Evolutionary conservation across 2,113 vertebrate genomes (phyloP).

Genomic region (Labeo catla): DNA sequence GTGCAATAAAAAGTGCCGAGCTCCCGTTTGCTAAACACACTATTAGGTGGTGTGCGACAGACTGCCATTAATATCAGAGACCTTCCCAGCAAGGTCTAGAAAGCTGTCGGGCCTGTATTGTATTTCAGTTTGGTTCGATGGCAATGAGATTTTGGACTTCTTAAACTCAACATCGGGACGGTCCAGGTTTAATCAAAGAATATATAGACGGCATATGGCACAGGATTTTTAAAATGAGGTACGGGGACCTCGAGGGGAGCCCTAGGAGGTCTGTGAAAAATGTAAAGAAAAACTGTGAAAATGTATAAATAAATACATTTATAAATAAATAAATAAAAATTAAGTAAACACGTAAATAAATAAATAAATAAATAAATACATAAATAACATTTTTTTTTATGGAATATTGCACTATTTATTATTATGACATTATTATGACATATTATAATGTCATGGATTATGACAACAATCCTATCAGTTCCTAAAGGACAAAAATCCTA

Average conservation of each 20-base stretch:
- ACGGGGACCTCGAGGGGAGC: neutral
- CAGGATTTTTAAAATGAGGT: neutral
- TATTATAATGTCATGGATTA: too few relatives aligned
- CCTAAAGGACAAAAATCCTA: too few relatives aligned
- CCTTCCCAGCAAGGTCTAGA: conserved; percentile 43
- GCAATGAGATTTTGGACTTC: neutral
- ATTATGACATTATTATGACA: too few relatives aligned
- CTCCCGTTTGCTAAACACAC: conserved; percentile 55
- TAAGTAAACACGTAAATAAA: too few relatives aligned
- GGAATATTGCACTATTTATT: too few relatives aligned
- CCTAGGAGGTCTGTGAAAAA: neutral
- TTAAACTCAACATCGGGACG: neutral
- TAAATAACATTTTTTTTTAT: too few relatives aligned
- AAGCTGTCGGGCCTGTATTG: neutral
- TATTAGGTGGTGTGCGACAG: conserved; percentile 56
- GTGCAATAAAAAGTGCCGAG: conserved; percentile 45
- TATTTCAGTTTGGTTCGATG: neutral
- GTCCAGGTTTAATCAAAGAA: neutral
- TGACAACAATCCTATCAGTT: too few relatives aligned
- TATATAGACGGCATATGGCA: neutral
- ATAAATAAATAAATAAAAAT: too few relatives aligned
- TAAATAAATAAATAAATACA: too few relatives aligned
- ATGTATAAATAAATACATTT: too few relatives aligned
- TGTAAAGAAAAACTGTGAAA: too few relatives aligned
- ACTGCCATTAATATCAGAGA: conserved; percentile 58